Evolutionary conservation across 2,113 vertebrate species (phyloP).

Genomic region (Psephotus haematonotus): DNA sequence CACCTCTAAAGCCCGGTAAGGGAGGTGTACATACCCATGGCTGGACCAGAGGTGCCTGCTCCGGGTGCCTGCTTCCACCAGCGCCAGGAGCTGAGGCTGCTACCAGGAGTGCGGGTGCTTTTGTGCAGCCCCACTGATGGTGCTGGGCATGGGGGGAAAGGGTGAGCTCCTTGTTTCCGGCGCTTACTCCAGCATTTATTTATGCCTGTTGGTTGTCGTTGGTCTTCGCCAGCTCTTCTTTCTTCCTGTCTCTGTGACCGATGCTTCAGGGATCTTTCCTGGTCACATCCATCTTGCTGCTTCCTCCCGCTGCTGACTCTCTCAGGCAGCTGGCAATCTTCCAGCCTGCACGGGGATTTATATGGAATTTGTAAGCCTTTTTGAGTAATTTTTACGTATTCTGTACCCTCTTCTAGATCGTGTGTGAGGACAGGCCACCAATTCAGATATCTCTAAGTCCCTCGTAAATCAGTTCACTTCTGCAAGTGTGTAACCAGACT

Average conservation of each 20-base stretch:
- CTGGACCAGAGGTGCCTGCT: not conserved
- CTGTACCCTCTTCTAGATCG: not conserved
- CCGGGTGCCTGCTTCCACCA: not conserved
- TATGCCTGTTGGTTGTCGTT: not conserved
- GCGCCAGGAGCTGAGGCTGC: accelerated
- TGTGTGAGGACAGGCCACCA: accelerated
- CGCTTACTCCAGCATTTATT: not conserved
- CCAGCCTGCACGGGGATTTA: not conserved
- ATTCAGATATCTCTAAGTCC: not conserved
- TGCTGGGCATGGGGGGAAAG: accelerated
- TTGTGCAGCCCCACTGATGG: not conserved
- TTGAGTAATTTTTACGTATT: not conserved
- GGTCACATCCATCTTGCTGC: constrained; percentile 4
- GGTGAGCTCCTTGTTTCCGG: not conserved
- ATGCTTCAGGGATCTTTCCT: not conserved
- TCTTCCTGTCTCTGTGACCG: not conserved
- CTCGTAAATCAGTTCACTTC: not conserved
- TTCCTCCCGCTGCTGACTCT: not conserved
- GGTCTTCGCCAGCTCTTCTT: not conserved
- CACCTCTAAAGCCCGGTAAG: not conserved
- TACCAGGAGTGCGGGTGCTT: not conserved
- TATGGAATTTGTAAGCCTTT: not conserved
- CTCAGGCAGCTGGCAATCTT: not conserved
- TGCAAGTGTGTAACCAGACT: not conserved
- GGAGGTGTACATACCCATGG: not conserved